These are phyloP conservation scores for Diploptera punctata DNA, from an alignment of 2,888 invertebrate species.

Conservation along the genomic window DNA sequence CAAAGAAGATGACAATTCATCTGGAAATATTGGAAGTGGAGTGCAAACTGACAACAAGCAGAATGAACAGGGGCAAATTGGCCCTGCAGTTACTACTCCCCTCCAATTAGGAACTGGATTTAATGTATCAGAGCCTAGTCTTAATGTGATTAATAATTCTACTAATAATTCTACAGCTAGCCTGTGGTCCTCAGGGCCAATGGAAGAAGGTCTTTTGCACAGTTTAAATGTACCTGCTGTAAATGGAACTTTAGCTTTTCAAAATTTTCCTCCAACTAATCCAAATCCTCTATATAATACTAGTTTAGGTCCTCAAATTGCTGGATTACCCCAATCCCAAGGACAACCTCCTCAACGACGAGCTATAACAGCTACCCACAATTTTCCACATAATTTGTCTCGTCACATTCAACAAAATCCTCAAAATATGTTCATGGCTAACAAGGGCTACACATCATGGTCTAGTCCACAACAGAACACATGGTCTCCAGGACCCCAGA, in stretches of 20 bases:
- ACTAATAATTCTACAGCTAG: slow-evolving; percentile 49
- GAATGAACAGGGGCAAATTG: slow-evolving; percentile 46
- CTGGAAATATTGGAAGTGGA: slow-evolving; percentile 46
- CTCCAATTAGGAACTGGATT: slow-evolving; percentile 49
- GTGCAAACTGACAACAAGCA: slow-evolving; percentile 46
- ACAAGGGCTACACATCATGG: slow-evolving; percentile 53
- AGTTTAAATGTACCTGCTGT: slow-evolving; percentile 49
- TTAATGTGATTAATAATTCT: slow-evolving; percentile 49
- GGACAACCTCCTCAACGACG: slow-evolving; percentile 51
- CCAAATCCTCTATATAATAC: slow-evolving; percentile 49
- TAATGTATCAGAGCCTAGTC: slow-evolving; percentile 50
- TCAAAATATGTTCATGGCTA: slow-evolving; percentile 49
- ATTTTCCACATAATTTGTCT: slow-evolving; percentile 53
- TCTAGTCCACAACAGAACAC: slow-evolving; percentile 53
- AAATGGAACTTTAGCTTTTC: slow-evolving; percentile 50
- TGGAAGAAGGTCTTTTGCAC: slow-evolving; percentile 49
- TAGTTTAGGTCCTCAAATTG: slow-evolving; percentile 49
- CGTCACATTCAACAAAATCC: slow-evolving; percentile 50
- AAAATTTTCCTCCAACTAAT: slow-evolving; percentile 49
- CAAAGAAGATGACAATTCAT: slow-evolving; percentile 48
- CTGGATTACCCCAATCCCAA: slow-evolving; percentile 48
- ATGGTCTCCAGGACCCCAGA: slow-evolving; percentile 49
- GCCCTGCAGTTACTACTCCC: slow-evolving; percentile 46
- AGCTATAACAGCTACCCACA: slow-evolving; percentile 56
- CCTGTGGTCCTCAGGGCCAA: slow-evolving; percentile 48